Base-by-base conservation (phyloP, 1,140 invertebrate species). In the Calephelis nemesis region DNA sequence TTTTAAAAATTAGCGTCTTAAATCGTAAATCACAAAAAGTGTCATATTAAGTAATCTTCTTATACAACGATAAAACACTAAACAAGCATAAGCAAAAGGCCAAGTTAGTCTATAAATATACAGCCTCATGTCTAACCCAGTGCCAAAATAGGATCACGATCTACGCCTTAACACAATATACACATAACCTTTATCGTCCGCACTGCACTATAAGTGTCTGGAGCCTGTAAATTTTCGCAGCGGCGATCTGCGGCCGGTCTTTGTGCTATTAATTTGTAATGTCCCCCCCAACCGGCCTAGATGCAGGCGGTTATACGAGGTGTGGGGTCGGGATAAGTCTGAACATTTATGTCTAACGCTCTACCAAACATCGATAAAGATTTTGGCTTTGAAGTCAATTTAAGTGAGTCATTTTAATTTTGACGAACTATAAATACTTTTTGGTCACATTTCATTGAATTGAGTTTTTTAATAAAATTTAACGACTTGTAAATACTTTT, bases 221-320 rank as follows among this genome's bases (percentile, higher is more conserved):
- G 79, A 70, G 86, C 80, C 85, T 88, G 85, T 90, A 90, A 90
- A 90, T 88, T 90, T 88, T 88, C 84, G 84, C 81, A 82, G 78
- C 73, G 83, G 81, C 88, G 85, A 90, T 87, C 88, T 90, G 85
- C 81, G 88, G 88, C 78, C 81, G 88, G 86, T 90, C 88, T 90
- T 90, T 90, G 86, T 90, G 84, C 86, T 90, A 90, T 90, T 90
- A 90, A 90, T 88, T 90, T 90, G 87, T 90, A 90, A 90, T 90
- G 85, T 88, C 82, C 81, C 84, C 84, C 85, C 75, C 72, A 74
- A 62, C 69, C 69, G 76, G 74, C 74, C 83, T 82, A 82, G 83
- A 85, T 80, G 76, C 77, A 79, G 73, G 72, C 52, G 52, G 71
- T 30, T 76, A 63, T 74, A 87, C 75, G 69, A 69, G 78, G 71